Percentiles rank a stretch among this genome's conserved stretches.
phyloP scores from a whole-genome alignment of 1,140 invertebrate species.

The Trinorchestia longiramus region DNA sequence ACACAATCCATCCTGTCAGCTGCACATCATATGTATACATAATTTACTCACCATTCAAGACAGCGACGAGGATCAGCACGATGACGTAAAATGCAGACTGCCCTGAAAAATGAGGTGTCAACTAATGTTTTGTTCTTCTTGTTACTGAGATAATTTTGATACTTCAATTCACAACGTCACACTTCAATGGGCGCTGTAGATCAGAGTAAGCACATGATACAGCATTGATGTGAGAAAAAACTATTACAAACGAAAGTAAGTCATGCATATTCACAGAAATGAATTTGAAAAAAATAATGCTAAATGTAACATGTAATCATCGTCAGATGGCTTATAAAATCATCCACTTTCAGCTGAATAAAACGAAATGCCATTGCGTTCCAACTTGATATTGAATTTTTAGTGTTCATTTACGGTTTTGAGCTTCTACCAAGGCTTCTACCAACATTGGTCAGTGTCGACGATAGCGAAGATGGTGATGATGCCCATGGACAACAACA shows the following conservation, averaged over 20 bases:
- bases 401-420: not conserved
- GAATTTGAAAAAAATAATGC: not conserved
- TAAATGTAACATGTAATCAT: not conserved
- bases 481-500: slow-evolving; percentile 83
- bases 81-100: slow-evolving; percentile 55
- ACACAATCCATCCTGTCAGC: too few species aligned
- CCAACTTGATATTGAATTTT: slow-evolving; percentile 60
- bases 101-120: slow-evolving; percentile 23
- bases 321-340: not conserved
- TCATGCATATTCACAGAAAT: not conserved
- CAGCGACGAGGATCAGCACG: slow-evolving; percentile 54
- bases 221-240: not conserved
- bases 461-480: slow-evolving; percentile 85
- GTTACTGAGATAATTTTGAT: not conserved
- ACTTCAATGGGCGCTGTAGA: not conserved
- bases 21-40: not conserved
- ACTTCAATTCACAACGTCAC: not conserved
- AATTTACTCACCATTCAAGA: slow-evolving; percentile 58
- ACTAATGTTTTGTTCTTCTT: not conserved
- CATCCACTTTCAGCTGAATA: not conserved
- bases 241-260: not conserved
- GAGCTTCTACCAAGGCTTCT: too few species aligned
- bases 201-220: not conserved
- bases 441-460: slow-evolving; percentile 82
- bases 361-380: not conserved